phyloP scores from a whole-genome alignment of 2,888 invertebrate species.

The Lagria hirta region DNA sequence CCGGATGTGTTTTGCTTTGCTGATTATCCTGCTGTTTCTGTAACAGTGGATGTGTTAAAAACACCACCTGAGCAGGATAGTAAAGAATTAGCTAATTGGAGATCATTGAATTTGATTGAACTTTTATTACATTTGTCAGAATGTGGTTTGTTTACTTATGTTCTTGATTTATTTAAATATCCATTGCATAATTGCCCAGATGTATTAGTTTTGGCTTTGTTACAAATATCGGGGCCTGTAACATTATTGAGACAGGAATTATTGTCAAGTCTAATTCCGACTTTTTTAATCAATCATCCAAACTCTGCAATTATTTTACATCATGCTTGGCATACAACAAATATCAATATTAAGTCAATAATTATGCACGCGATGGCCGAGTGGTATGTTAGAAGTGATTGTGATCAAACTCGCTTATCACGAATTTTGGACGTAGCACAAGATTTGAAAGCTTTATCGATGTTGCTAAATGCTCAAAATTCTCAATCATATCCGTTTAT shows the following conservation, averaged over 20 bases:
- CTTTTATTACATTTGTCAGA: constrained; percentile 84
- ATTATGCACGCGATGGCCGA: constrained; percentile 98
- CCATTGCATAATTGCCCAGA: constrained; percentile 94
- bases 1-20: constrained; percentile 94
- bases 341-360: constrained; percentile 69
- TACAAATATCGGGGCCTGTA: constrained; percentile 83
- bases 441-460: constrained; percentile 88
- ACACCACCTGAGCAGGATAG: constrained; percentile 93
- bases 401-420: constrained; percentile 90
- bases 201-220: constrained; percentile 81
- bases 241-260: constrained; percentile 82
- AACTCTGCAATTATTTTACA: constrained; percentile 96
- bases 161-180: constrained; percentile 87
- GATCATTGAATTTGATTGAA: constrained; percentile 89
- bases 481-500: constrained; percentile 88
- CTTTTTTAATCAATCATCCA: constrained; percentile 93
- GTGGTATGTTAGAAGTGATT: constrained; percentile 91
- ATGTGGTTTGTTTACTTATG: constrained; percentile 77
- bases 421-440: constrained; percentile 96
- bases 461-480: constrained; percentile 81
- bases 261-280: constrained; percentile 83
- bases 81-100: constrained; percentile 91
- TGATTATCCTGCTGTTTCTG: constrained; percentile 85
- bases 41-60: constrained; percentile 86
- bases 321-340: constrained; percentile 90